Percentiles rank a stretch among this genome's conserved stretches.
phyloP scores from a whole-genome alignment of 1,140 invertebrate genomes.

The Hycleus phaleratus region DNA sequence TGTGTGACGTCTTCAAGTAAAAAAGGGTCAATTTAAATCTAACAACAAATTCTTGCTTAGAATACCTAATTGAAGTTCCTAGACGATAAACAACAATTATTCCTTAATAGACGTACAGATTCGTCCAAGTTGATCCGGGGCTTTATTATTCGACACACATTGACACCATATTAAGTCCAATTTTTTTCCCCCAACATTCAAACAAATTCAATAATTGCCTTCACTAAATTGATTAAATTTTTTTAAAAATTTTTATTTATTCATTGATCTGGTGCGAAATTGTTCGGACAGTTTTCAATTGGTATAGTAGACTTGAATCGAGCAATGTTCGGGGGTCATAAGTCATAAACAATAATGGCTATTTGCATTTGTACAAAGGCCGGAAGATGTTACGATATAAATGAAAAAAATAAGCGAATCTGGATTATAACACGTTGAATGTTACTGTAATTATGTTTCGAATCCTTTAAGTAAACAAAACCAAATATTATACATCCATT shows the following conservation, averaged over 20 bases:
- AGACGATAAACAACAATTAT: constrained; percentile 17
- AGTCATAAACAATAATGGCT: constrained; percentile 5
- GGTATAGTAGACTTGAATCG: no score
- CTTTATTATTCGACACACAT: constrained; percentile 12
- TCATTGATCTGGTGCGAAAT: no score
- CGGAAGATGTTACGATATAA: constrained; percentile 6
- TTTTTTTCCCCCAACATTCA: background rate
- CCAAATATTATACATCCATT: constrained; percentile 7
- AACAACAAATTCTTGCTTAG: constrained; percentile 8
- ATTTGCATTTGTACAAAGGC: constrained; percentile 13
- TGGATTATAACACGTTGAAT: constrained; percentile 4
- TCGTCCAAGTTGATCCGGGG: constrained; percentile 9
- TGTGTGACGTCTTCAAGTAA: constrained; percentile 5
- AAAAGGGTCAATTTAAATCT: constrained; percentile 12
- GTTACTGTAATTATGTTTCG: constrained; percentile 1
- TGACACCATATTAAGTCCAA: constrained; percentile 1
- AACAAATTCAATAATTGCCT: no score
- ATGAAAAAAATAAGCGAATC: background rate
- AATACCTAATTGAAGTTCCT: constrained; percentile 14
- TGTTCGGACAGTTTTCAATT: no score
- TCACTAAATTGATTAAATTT: no score
- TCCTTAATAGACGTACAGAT: constrained; percentile 14
- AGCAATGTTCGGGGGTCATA: background rate
- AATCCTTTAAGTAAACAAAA: background rate
- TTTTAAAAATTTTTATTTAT: no score